Percentiles rank a stretch among this genome's conserved stretches.
phyloP scores from a whole-genome alignment of 37 sponge, comb jelly and placozoan species.

The Cladorhizidae sp. region DNA sequence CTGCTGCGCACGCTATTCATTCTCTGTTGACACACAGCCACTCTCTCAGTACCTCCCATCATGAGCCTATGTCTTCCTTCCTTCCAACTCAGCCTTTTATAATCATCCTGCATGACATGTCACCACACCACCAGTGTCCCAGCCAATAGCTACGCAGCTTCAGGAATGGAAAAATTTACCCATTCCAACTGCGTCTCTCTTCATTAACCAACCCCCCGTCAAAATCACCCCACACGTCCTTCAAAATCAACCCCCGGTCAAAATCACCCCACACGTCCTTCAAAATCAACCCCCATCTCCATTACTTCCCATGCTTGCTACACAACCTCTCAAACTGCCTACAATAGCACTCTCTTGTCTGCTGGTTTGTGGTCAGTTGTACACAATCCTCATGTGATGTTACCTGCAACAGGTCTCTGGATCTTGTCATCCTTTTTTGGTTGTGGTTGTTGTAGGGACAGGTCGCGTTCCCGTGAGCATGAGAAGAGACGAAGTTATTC shows the following conservation, averaged over 20 bases:
- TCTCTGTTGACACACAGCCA: not conserved
- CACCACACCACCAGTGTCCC: too few species aligned
- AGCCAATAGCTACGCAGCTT: not conserved
- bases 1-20: not conserved
- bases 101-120: conserved; percentile 13
- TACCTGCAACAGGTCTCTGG: too few species aligned
- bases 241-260: not conserved
- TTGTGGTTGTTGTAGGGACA: too few species aligned
- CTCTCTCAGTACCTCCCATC: not conserved
- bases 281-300: not conserved
- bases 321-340: conserved; percentile 8
- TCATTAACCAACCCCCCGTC: not conserved
- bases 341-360: conserved; percentile 6
- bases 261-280: too few species aligned
- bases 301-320: conserved; percentile 2
- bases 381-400: too few species aligned
- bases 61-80: not conserved
- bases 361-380: conserved; percentile 1
- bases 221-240: too few species aligned
- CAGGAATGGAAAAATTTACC: not conserved
- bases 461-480: too few species aligned
- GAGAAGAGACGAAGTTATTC: too few species aligned
- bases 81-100: conserved; percentile 9
- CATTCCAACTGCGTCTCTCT: conserved; percentile 3
- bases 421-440: too few species aligned